Base-by-base conservation (phyloP, 2,888 invertebrate species). In the Pyrochroa serraticornis region DNA sequence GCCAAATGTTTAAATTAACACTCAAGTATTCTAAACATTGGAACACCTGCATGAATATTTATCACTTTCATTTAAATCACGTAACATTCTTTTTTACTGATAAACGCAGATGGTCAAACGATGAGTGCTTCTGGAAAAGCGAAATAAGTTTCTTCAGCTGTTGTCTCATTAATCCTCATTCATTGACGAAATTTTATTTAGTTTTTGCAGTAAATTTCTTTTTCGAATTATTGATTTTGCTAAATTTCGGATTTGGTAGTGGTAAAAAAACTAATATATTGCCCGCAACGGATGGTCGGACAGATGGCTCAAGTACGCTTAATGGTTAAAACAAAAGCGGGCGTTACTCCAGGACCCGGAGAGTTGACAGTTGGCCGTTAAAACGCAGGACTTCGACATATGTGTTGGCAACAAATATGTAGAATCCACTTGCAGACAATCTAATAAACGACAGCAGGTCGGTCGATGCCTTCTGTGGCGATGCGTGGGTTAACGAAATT, bases 341-440 rank as follows among this genome's bases (percentile, higher is more conserved):
- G 65, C 42, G 56, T 56, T 54, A 58, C 50, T 51, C 50, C 43
- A 52, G 62, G 47, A 60, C 57, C n/a, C 56, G 39, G 50, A 51
- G 63, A 65, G 69, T 72, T 74, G 74, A 75, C 75, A 75, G 75
- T 73, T 75, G 75, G 75, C 65, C 72, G 71, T 70, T 74, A 70
- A 73, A 73, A 73, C 70, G 68, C 65, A 62, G 66, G 69, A 66
- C 70, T 62, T 65, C 66, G 71, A 72, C 74, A 74, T 74, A 74
- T 74, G 74, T 67, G 70, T 64, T 36, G 65, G 70, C 60, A 67
- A 70, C 68, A 70, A 68, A 69, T 70, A 72, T 71, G 69, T 70
- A 70, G 70, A 71, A 70, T 69, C 68, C 68, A 69, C 70, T 71
- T 68, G 66, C 66, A 67, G 69, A 69, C 70, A 72, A 73, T 73